phyloP scores from a whole-genome alignment of 2,797 vertebrate genomes.

The Apodemus agrarius region DNA sequence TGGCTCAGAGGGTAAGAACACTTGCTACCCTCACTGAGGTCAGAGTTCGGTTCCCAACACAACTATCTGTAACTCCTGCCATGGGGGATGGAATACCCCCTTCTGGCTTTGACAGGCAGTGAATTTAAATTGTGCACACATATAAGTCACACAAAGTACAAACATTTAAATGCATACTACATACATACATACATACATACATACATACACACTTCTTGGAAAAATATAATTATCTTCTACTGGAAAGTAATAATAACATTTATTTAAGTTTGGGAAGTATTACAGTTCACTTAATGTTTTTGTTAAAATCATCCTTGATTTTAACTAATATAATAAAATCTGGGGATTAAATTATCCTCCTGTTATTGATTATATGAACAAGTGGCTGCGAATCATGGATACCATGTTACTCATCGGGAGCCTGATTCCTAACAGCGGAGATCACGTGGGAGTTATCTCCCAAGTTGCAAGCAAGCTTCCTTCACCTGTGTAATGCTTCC shows the following conservation, averaged over 20 bases:
- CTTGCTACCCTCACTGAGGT: neutral
- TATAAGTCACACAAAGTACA: neutral
- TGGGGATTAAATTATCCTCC: neutral
- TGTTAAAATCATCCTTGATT: slow-evolving; percentile 47
- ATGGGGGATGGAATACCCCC: neutral
- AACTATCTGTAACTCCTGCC: neutral
- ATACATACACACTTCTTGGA: neutral
- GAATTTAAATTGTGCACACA: neutral
- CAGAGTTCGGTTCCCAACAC: neutral
- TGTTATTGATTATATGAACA: neutral
- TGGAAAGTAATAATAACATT: neutral
- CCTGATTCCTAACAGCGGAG: neutral
- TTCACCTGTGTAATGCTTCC: slow-evolving; percentile 71
- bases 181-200: neutral
- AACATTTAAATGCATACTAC: neutral
- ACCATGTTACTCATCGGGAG: neutral
- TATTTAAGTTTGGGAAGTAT: neutral
- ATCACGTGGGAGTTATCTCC: slow-evolving; percentile 55
- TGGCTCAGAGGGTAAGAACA: neutral
- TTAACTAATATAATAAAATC: slow-evolving; percentile 16
- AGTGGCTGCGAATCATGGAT: neutral
- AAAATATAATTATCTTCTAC: neutral
- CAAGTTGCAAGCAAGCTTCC: slow-evolving; percentile 47
- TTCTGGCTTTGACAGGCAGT: neutral
- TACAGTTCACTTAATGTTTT: slow-evolving; percentile 34